phyloP scores from a whole-genome alignment of 2,797 vertebrate species.

The Sylvilagus floridanus region DNA sequence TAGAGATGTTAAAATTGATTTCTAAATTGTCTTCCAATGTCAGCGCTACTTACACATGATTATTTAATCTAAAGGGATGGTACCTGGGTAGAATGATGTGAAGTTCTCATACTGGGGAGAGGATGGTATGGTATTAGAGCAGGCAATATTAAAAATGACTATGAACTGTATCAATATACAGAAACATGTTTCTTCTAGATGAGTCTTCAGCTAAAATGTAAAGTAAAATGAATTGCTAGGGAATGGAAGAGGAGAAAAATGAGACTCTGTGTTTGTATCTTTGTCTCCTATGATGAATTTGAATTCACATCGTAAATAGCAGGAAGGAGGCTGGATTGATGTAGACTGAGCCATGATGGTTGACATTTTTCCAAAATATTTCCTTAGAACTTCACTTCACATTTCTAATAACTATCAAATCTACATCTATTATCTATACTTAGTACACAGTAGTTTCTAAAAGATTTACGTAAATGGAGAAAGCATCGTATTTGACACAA shows the following conservation, averaged over 20 bases:
- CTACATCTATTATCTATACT: not conserved
- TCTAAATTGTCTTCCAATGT: slow-evolving; percentile 7
- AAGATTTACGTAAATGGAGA: not conserved
- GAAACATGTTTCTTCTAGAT: not conserved
- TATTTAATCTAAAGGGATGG: not conserved
- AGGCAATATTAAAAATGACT: not conserved
- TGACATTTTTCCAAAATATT: not conserved
- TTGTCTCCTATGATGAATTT: not conserved
- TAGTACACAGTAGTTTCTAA: not conserved
- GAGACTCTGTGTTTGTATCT: not conserved
- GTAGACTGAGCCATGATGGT: not conserved
- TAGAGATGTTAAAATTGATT: not conserved
- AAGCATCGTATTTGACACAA: not conserved
- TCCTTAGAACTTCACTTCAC: not conserved
- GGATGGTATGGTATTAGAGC: not conserved
- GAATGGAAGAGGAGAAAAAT: not conserved
- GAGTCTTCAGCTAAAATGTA: not conserved
- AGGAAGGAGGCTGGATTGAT: slow-evolving; percentile 4
- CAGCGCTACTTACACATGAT: not conserved
- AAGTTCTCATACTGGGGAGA: not conserved
- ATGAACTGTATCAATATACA: not conserved
- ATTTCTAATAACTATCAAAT: not conserved
- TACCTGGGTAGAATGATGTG: not conserved
- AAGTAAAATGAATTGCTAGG: not conserved
- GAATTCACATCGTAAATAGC: not conserved